phyloP scores from a whole-genome alignment of 2,113 vertebrate genomes.

The Lophochroa leadbeateri region DNA sequence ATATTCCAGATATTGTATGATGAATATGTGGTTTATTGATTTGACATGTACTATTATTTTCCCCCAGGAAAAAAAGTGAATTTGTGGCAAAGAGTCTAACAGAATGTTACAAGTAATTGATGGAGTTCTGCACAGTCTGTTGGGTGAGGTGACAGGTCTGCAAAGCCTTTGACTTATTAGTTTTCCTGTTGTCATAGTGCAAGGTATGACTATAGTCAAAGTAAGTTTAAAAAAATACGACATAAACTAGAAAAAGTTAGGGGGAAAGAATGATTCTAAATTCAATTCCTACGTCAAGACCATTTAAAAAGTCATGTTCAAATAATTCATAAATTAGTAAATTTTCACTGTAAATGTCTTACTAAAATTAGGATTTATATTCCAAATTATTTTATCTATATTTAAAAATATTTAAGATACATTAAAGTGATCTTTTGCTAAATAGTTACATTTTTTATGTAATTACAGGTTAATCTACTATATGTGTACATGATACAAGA shows the following conservation, averaged over 20 bases:
- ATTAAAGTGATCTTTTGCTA: background rate
- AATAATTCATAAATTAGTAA: background rate
- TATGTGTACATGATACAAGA: background rate
- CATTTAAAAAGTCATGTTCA: background rate
- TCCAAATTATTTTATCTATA: background rate
- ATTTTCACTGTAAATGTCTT: background rate
- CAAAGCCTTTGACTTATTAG: conserved; percentile 15
- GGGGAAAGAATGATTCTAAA: background rate
- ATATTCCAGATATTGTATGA: conserved; percentile 41
- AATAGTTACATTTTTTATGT: background rate
- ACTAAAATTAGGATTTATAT: background rate
- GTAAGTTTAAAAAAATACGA: background rate
- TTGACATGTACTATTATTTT: conserved; percentile 9
- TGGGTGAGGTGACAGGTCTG: conserved; percentile 29
- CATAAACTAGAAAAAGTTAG: background rate
- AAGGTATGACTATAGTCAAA: conserved; percentile 7
- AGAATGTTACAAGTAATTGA: conserved; percentile 29
- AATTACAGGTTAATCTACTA: background rate
- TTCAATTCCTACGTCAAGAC: background rate
- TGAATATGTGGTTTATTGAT: conserved; percentile 39
- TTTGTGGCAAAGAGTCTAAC: conserved; percentile 17
- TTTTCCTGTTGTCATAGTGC: background rate
- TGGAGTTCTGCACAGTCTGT: background rate
- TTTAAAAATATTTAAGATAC: background rate
- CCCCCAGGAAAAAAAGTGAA: background rate